These are phyloP conservation scores for Muraenolepis orangiensis DNA, from an alignment of 2,797 vertebrate species.

Conservation along the genomic window DNA sequence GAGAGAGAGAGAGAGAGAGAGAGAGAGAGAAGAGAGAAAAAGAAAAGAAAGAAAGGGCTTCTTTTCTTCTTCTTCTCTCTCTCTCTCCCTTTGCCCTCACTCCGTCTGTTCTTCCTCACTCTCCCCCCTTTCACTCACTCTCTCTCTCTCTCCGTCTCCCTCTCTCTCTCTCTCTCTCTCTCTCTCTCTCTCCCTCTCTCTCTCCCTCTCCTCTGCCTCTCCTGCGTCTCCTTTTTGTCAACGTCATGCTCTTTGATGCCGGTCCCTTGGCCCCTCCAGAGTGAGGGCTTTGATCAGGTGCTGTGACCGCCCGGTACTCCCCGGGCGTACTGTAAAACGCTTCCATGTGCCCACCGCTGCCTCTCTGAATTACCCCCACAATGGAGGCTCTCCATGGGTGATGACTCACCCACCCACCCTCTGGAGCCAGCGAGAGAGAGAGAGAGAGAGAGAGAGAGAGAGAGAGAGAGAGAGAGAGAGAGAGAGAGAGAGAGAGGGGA, in stretches of 20 bases:
- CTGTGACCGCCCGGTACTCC: constrained; percentile 47
- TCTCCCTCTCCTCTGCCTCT: constrained; percentile 20
- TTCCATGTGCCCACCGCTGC: constrained; percentile 59
- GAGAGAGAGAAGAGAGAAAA: too few species aligned
- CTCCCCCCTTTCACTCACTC: too few species aligned
- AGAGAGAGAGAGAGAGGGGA: too few species aligned
- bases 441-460: constrained; percentile 9
- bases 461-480: constrained; percentile 7
- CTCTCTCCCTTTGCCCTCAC: too few species aligned
- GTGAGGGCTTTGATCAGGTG: constrained; percentile 66
- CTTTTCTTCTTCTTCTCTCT: background rate
- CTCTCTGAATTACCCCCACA: constrained; percentile 42
- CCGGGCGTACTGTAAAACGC: constrained; percentile 57
- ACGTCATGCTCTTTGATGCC: constrained; percentile 25
- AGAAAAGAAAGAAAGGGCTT: constrained; percentile 50
- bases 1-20: too few species aligned
- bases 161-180: too few species aligned
- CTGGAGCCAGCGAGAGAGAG: too few species aligned
- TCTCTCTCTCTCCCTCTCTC: too few species aligned
- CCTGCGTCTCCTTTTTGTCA: background rate
- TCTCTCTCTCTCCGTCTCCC: too few species aligned
- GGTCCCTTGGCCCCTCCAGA: constrained; percentile 20
- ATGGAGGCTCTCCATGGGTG: constrained; percentile 40
- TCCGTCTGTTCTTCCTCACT: too few species aligned
- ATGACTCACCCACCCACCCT: constrained; percentile 62